phyloP scores from a whole-genome alignment of 53 echinoderm and acorn worm genomes.

The Patiria pectinifera region DNA sequence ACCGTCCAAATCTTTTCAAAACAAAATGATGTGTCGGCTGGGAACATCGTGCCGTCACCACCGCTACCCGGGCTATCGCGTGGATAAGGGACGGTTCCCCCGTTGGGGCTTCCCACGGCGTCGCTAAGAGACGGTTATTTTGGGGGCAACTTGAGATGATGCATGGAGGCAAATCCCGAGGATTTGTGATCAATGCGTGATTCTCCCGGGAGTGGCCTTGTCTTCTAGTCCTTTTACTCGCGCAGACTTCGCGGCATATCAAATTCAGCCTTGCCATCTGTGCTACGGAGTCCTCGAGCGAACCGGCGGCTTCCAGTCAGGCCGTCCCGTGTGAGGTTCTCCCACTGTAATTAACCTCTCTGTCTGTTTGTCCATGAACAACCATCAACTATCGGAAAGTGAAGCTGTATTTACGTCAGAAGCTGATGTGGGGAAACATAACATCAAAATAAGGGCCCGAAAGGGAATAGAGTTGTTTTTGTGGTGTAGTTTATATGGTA shows the following conservation, averaged over 20 bases:
- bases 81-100: neutral
- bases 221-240: constrained; percentile 18
- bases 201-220: neutral
- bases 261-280: neutral
- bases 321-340: neutral
- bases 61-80: neutral
- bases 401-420: neutral
- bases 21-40: constrained; percentile 43
- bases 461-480: neutral
- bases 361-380: neutral
- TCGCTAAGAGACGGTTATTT: constrained; percentile 31
- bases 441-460: neutral
- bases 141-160: constrained; percentile 7
- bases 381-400: neutral
- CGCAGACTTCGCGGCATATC: neutral
- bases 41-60: constrained; percentile 51
- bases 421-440: neutral
- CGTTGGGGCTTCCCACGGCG: constrained; percentile 5
- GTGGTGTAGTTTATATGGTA: neutral
- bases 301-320: neutral
- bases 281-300: neutral
- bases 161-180: constrained; percentile 14
- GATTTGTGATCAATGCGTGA: constrained; percentile 44
- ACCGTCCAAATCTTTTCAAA: constrained; percentile 42
- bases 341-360: neutral